Base-by-base conservation (phyloP, 2,797 vertebrate species). In the Thunnus albacares region DNA sequence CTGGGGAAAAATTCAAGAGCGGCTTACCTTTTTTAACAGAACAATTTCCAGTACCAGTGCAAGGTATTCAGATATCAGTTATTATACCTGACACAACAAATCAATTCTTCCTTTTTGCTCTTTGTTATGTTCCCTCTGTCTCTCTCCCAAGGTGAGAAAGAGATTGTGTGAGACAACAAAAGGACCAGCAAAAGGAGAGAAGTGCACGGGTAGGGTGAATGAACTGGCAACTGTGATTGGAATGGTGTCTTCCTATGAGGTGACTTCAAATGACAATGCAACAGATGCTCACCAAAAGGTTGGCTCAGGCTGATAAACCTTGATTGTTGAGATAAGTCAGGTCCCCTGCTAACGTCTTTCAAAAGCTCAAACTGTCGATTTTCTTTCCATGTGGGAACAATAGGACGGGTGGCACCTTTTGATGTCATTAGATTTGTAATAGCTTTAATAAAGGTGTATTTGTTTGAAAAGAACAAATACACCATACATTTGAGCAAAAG, bases 61-160 rank as follows among this genome's bases (percentile, higher is more conserved):
- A 79, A 85, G 84, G 83, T 90, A 94, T 93, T 93, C 88, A 93
- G 86, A 91, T 94, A 92, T 91, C 90, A 87, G 87, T 91, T 91
- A 90, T 93, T 92, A 93, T 83, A 83, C 92, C 88, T 92, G 89
- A 93, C 90, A 92, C 84, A 90, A 94, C 90, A 93, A 92, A 93
- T 94, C 82, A 90, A 91, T 93, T 91, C 78, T 90, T 71, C 80
- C 77, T 84, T 75, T 90, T 62, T 70, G 71, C 53, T 86, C 79
- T 90, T 91, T 90, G 78, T 91, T 83, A 58, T 67, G 43, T 71
- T 83, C 41, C 38, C 70, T 79, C 73, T 84, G 69, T 85, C 66
- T 87, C 77, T 81, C 79, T 87, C 86, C 87, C 71, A 69, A 88
- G 85, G 89, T 92, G 83, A 90, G 90, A 87, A 68, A 75, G 81